Conservation (phyloP, 2,797 vertebrate genomes). For the Sebastes minor region DNA sequence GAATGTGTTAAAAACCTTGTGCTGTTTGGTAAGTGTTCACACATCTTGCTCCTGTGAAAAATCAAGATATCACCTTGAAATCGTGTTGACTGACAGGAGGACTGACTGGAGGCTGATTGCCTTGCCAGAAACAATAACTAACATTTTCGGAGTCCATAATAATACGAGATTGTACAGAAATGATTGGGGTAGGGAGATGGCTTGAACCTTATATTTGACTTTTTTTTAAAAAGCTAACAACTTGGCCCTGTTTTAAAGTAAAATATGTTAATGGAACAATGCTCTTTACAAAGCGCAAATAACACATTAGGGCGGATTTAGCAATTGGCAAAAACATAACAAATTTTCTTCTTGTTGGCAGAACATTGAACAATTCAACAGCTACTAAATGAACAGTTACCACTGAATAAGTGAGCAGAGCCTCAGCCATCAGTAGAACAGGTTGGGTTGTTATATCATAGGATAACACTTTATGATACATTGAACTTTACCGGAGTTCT, state of each 20-base stretch:
- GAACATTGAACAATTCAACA: neutral
- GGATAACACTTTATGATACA: too few relatives aligned
- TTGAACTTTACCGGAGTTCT: neutral
- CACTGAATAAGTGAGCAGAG: neutral
- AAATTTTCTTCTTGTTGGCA: neutral
- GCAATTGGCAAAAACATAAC: neutral
- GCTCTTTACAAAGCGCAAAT: neutral
- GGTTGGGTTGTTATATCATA: neutral
- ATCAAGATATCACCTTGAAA: slow-evolving; percentile 22
- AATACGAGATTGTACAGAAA: neutral
- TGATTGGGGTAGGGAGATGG: neutral
- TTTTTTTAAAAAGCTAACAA: neutral
- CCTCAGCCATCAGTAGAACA: neutral
- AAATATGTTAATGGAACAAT: neutral
- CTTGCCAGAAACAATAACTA: neutral
- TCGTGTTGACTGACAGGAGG: neutral
- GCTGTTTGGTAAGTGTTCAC: slow-evolving; percentile 14
- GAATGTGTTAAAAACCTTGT: slow-evolving; percentile 30
- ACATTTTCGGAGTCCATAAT: neutral
- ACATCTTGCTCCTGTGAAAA: slow-evolving; percentile 28
- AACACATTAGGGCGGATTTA: neutral
- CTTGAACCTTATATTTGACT: neutral
- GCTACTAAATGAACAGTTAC: neutral
- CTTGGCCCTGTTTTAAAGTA: neutral
- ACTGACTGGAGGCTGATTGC: neutral